Percentiles rank a stretch among this genome's conserved stretches.
phyloP scores from a whole-genome alignment of 2,113 vertebrate genomes.

The Gymnocephalus cernua region DNA sequence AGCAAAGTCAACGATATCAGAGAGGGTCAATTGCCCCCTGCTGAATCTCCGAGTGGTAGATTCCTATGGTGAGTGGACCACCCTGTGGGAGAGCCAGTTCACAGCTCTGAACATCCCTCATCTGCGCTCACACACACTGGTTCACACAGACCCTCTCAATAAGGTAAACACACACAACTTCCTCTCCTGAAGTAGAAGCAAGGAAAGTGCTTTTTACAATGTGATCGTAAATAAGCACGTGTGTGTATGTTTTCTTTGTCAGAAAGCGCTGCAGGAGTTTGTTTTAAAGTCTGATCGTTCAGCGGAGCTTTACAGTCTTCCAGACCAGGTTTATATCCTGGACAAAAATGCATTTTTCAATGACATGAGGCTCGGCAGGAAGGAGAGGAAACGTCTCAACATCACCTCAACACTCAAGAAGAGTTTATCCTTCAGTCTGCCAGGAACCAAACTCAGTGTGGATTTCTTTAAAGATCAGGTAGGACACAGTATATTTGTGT shows the following conservation, averaged over 20 bases:
- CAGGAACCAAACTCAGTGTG: conserved; percentile 81
- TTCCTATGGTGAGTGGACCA: conserved; percentile 82
- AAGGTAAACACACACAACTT: conserved; percentile 73
- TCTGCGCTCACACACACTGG: conserved; percentile 85
- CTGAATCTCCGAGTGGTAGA: conserved; percentile 81
- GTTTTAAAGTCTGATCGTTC: conserved; percentile 64
- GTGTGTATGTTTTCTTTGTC: conserved; percentile 17
- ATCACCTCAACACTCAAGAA: conserved; percentile 66
- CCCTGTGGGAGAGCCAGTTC: conserved; percentile 85
- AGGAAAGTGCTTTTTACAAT: background rate
- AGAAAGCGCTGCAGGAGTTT: conserved; percentile 85
- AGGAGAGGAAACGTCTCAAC: conserved; percentile 79
- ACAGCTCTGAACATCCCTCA: conserved; percentile 83
- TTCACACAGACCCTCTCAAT: conserved; percentile 84
- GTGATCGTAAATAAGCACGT: background rate
- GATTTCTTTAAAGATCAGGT: conserved; percentile 87
- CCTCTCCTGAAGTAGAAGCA: background rate
- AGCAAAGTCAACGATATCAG: background rate
- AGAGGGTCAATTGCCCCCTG: background rate
- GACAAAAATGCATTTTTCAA: conserved; percentile 86
- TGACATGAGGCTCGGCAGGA: conserved; percentile 82
- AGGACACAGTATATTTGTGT: background rate
- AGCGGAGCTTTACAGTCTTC: conserved; percentile 79
- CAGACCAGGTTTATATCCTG: conserved; percentile 80
- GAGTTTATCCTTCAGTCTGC: conserved; percentile 83